Base-by-base conservation (phyloP, 1,140 invertebrate genomes). In the Microplitis demolitor region DNA sequence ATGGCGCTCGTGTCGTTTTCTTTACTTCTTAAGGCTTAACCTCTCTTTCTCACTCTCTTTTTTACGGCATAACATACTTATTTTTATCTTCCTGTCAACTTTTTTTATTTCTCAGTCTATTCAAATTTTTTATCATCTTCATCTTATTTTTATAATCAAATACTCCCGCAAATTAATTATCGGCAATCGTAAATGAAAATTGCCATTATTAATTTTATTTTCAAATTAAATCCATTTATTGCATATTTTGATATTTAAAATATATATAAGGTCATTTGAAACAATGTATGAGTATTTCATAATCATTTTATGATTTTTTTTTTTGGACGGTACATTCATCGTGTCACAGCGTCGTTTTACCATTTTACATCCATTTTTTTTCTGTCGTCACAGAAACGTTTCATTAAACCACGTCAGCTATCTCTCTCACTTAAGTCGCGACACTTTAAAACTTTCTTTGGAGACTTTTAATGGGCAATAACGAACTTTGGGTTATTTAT, bases 401-500 rank as follows among this genome's bases (percentile, higher is more conserved):
- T 35, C 60, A 63, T 71, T 71, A 71, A 61, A 62, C 13, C 58
- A 50, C n/a, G 45, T 63, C 37, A 45, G 58, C 39, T 60, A 24
- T 16, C 37, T 45, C 14, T 33, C 50, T 66, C 37, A 45, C n/a
- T 68, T 62, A n/a, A 62, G 16, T 63, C 16, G 31, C 35, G 11
- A 51, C 64, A 72, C 66, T 73, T 53, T 56, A 73, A 73, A 73
- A 73, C 37, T 73, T 68, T 73, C 33, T 37, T 45, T 33, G 50
- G 45, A 58, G 53, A 69, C 66, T 63, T 73, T 37, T 69, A 64
- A 73, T 69, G 72, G 60, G 72, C 34, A 69, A 69, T 64, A 69
- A 69, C 58, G 37, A 50, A 68, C 16, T 69, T 69, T 35, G n/a
- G 14, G 14, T 51, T 54, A 71, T 71, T 63, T 34, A 16, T 33